Conservation (phyloP, 2,113 vertebrate species). For the Glaucidium brasilianum region DNA sequence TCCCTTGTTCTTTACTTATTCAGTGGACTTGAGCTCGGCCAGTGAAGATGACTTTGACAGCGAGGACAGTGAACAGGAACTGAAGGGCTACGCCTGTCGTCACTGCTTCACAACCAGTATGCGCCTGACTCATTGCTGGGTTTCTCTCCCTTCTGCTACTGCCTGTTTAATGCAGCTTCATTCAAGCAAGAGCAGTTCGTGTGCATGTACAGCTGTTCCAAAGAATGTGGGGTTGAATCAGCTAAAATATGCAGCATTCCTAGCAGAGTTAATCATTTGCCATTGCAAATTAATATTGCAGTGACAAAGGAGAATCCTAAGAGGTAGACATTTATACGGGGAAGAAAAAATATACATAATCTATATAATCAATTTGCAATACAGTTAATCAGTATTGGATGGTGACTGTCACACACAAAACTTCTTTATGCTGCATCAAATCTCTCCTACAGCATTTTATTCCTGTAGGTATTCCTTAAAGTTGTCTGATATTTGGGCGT, state of each 20-base stretch:
- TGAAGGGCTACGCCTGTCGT: constrained; percentile 98
- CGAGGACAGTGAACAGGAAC: constrained; percentile 97
- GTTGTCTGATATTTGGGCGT: neutral
- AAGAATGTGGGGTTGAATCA: neutral
- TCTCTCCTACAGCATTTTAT: neutral
- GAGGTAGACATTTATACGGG: neutral
- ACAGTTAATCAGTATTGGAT: neutral
- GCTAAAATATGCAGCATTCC: neutral
- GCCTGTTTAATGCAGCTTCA: neutral
- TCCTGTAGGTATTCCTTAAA: neutral
- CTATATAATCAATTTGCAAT: neutral
- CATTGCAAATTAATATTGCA: neutral
- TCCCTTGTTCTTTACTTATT: neutral
- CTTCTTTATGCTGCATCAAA: neutral
- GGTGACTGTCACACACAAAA: neutral
- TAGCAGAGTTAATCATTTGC: neutral
- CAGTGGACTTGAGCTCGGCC: constrained; percentile 98
- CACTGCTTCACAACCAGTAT: constrained; percentile 98
- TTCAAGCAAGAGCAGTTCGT: neutral
- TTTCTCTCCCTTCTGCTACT: neutral
- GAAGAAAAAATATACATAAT: neutral
- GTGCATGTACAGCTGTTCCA: neutral
- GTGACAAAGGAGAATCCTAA: neutral
- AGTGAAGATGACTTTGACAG: constrained; percentile 99
- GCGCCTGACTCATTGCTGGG: neutral